Evolutionary conservation across 2,113 vertebrate species (phyloP), one percentile per base, ranked within the genome.

Genomic region (Xiphophorus hellerii): DNA sequence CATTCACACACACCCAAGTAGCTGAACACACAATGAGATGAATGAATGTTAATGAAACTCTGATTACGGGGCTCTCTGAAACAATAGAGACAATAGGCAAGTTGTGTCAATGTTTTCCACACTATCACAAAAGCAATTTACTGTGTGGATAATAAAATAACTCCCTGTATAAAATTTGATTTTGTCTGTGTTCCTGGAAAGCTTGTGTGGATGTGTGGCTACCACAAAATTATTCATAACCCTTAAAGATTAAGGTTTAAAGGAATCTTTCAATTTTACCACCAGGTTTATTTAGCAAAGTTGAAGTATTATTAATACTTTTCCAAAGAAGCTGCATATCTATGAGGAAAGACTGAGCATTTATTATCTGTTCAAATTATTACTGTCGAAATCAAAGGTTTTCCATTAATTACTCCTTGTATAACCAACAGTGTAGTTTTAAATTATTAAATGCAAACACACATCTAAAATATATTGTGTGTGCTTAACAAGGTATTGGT

Each of bases 41-140:
- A 87, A 81, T 74, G 73, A 83, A 88, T 84, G 83, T 51, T 86
- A 89, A 93, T 91, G 77, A 87, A 71, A 69, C 72, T 85, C 76
- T 88, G 77, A 88, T 90, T 85, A 83, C 85, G 81, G 84, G 61
- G 79, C 74, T 81, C 6, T 3, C 27, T 69, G 51, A 80, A 89
- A 92, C 82, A 84, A 88, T 68, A 35, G 71, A 81, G 58, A 90
- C 91, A 92, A 91, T 84, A 62, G 80, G 76, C 64, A 79, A 87
- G 73, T 77, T 85, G 80, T 82, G 73, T 65, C 74, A 62, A 20
- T 87, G 76, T 87, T 78, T 78, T 76, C 62, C 14, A 71, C 31
- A 44, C 73, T 51, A 84, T 91, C 92, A 77, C 71, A 63, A 78
- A 81, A 86, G 80, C 67, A 87, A 87, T 93, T 87, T 84, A 81